phyloP scores from a whole-genome alignment of 2,888 invertebrate genomes.

The Adineta ricciae region DNA sequence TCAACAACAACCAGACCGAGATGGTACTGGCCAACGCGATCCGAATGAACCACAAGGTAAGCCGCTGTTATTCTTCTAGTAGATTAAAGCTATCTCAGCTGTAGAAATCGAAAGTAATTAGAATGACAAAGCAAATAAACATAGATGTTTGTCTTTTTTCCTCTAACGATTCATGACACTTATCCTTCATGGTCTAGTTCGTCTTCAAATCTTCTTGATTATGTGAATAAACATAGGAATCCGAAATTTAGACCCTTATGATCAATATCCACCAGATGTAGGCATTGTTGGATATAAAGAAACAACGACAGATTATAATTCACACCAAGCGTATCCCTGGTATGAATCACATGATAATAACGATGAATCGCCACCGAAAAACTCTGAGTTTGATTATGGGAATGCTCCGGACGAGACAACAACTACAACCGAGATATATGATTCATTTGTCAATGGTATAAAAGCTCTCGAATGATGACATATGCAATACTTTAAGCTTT shows the following conservation, averaged over 20 bases:
- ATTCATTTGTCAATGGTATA: not conserved
- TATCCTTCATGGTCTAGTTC: not conserved
- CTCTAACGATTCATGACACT: not conserved
- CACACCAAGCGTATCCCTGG: too few species aligned
- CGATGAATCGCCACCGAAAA: too few species aligned
- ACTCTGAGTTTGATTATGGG: too few species aligned
- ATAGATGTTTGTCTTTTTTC: not conserved
- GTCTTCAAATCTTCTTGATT: not conserved
- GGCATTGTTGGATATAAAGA: too few species aligned
- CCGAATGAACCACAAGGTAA: not conserved
- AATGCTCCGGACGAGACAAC: too few species aligned
- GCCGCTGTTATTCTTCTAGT: not conserved
- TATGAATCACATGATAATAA: too few species aligned
- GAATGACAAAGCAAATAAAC: not conserved
- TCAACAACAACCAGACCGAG: not conserved
- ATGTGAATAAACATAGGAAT: not conserved
- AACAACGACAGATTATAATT: too few species aligned
- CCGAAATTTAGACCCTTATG: not conserved
- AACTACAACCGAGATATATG: too few species aligned
- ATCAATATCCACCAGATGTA: too few species aligned
- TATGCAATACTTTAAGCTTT: not conserved
- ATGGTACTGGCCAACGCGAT: not conserved
- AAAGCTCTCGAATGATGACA: not conserved
- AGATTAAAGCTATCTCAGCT: not conserved
- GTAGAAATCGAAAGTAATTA: not conserved